Percentiles rank a stretch among this genome's conserved stretches.
phyloP scores from a whole-genome alignment of 2,797 vertebrate species.

The Chrysocyon brachyurus region DNA sequence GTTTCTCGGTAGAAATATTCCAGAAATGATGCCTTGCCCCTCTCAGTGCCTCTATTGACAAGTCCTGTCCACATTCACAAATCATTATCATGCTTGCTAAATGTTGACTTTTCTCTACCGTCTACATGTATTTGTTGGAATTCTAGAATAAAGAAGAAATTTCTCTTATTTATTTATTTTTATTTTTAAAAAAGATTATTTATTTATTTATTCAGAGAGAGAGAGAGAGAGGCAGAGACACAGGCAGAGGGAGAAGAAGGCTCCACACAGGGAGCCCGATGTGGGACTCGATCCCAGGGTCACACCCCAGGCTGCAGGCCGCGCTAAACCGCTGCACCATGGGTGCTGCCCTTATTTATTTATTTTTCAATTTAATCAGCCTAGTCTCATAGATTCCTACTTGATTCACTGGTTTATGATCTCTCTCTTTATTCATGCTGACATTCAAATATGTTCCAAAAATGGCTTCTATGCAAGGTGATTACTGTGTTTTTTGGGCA shows the following conservation, averaged over 20 bases:
- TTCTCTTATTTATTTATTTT: neutral
- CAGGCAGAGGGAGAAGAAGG: too few species aligned
- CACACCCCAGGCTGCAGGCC: too few species aligned
- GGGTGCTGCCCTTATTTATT: neutral
- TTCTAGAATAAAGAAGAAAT: neutral
- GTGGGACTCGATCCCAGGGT: too few species aligned
- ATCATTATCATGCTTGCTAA: neutral
- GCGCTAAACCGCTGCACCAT: too few species aligned
- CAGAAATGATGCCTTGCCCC: neutral
- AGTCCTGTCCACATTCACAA: neutral
- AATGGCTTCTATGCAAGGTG: neutral
- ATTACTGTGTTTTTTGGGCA: neutral
- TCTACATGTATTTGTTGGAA: neutral
- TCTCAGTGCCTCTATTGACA: neutral
- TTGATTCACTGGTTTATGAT: conserved; percentile 43
- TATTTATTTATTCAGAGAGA: too few species aligned
- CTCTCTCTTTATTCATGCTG: neutral
- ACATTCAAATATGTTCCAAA: neutral
- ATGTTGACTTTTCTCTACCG: neutral
- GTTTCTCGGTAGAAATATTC: neutral
- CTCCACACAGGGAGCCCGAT: too few species aligned
- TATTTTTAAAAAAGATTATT: too few species aligned
- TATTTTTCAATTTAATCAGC: conserved; percentile 29
- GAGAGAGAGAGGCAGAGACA: too few species aligned
- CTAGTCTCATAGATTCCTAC: neutral